A percentile compares a stretch with the other conserved stretches of the same genome.
phyloP scores from a whole-genome alignment of 1,140 invertebrate species.

The Drosophila bocqueti region DNA sequence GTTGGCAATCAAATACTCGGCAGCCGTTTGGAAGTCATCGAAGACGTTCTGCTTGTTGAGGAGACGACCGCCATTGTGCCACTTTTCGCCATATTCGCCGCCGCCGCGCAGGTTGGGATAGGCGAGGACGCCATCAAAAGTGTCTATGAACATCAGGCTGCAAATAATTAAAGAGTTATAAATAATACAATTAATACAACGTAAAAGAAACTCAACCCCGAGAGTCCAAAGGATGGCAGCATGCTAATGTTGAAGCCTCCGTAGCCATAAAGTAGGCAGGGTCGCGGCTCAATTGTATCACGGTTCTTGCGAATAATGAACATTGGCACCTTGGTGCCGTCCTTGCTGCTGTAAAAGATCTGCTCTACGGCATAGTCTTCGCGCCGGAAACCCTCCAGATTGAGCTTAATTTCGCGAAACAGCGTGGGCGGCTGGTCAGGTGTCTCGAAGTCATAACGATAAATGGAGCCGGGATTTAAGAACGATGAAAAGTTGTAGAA shows the following conservation, averaged over 20 bases:
- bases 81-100: conserved; percentile 98
- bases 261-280: conserved; percentile 97
- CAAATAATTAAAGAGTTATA: background rate
- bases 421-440: conserved; percentile 89
- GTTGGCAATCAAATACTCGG: conserved; percentile 94
- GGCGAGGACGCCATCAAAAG: conserved; percentile 95
- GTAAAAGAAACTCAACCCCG: conserved; percentile 42
- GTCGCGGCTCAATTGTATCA: conserved; percentile 87
- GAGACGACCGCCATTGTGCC: conserved; percentile 97
- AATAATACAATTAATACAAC: background rate
- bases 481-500: conserved; percentile 98
- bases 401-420: conserved; percentile 88
- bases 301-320: conserved; percentile 96
- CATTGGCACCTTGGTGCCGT: conserved; percentile 98
- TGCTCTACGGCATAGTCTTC: conserved; percentile 94
- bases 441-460: conserved; percentile 92
- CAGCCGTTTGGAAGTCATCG: conserved; percentile 97
- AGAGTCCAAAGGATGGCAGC: conserved; percentile 90
- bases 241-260: conserved; percentile 98
- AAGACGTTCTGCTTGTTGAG: conserved; percentile 99
- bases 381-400: conserved; percentile 93
- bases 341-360: conserved; percentile 97
- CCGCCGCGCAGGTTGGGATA: conserved; percentile 98
- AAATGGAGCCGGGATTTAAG: conserved; percentile 94
- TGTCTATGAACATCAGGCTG: conserved; percentile 93